Evolutionary conservation across 2,113 vertebrate species (phyloP).

Genomic region (Sula dactylatra): DNA sequence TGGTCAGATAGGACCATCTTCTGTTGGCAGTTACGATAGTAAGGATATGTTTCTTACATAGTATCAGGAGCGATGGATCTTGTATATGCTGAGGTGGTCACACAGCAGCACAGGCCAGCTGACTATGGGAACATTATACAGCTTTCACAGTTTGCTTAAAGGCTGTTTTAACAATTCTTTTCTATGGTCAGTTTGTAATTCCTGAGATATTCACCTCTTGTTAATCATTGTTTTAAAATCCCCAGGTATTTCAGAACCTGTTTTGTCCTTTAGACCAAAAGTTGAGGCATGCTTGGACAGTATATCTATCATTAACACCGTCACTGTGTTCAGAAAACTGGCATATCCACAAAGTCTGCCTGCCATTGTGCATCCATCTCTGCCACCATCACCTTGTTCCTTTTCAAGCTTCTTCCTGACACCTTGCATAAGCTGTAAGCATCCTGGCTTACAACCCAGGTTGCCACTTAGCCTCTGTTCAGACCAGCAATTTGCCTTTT

Average conservation of each 20-base stretch:
- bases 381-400: neutral
- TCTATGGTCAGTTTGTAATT: neutral
- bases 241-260: neutral
- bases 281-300: neutral
- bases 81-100: neutral
- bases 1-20: neutral
- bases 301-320: neutral
- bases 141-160: neutral
- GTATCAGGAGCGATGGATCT: neutral
- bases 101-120: neutral
- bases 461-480: neutral
- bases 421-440: neutral
- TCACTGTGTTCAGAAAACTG: neutral
- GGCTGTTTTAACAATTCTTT: neutral
- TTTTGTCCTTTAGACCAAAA: neutral
- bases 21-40: neutral
- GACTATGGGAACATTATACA: neutral
- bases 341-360: neutral
- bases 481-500: neutral
- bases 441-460: neutral
- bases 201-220: neutral
- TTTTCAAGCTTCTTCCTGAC: neutral
- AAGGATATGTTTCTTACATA: neutral
- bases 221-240: neutral
- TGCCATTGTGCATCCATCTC: neutral